phyloP scores from a whole-genome alignment of 2,113 vertebrate genomes.

The Turnix velox region DNA sequence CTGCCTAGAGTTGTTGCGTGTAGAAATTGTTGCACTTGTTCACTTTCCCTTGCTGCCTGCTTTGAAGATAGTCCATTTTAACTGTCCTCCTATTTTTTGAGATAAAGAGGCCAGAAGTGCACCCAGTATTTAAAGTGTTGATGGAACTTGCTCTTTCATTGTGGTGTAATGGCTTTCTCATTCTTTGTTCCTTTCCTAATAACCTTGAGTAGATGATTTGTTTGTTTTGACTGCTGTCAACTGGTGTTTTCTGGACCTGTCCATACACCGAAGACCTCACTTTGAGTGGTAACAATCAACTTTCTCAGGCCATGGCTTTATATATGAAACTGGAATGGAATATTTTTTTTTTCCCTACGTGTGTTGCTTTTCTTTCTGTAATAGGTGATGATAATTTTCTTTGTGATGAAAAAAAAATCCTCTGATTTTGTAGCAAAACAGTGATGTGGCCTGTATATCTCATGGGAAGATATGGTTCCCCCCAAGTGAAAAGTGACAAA shows the following conservation, averaged over 20 bases:
- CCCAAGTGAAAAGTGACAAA: too few species aligned
- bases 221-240: background rate
- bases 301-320: background rate
- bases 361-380: constrained; percentile 39
- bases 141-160: background rate
- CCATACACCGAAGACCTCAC: background rate
- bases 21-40: background rate
- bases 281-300: background rate
- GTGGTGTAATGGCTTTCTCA: background rate
- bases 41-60: background rate
- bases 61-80: background rate
- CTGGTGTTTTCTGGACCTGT: background rate
- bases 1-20: background rate
- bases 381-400: constrained; percentile 41
- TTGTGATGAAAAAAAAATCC: constrained; percentile 25
- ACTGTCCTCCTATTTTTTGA: background rate
- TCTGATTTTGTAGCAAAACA: constrained; percentile 35
- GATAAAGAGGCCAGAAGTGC: background rate
- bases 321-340: background rate
- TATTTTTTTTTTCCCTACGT: background rate
- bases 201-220: background rate
- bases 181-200: background rate
- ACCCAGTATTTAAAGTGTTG: background rate
- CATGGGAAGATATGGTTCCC: constrained; percentile 3
- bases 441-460: constrained; percentile 12